Evolutionary conservation across 2,888 invertebrate species (phyloP).

Genomic region (Mythimna lalbum): DNA sequence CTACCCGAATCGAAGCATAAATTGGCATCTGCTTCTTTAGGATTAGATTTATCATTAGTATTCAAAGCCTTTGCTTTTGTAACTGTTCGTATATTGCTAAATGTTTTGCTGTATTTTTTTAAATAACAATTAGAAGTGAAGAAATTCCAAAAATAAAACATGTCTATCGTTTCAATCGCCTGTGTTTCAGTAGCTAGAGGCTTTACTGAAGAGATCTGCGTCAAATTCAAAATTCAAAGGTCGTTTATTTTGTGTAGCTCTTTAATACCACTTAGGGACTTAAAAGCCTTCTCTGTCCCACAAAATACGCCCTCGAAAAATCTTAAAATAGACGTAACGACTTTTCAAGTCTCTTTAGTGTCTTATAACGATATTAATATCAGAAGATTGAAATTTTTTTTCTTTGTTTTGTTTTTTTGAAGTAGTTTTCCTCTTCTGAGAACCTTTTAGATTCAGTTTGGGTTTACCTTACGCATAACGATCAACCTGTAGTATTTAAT

Average conservation of each 20-base stretch:
- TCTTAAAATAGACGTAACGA: constrained; percentile 55
- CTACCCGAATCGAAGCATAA: constrained; percentile 30
- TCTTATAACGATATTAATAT: constrained; percentile 51
- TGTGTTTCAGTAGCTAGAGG: constrained; percentile 6
- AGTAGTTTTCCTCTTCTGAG: constrained; percentile 3
- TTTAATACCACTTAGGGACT: constrained; percentile 49
- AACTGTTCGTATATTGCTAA: background rate
- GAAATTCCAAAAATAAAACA: constrained; percentile 6
- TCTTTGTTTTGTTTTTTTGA: constrained; percentile 8
- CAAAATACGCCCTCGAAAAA: constrained; percentile 47
- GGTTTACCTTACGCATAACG: constrained; percentile 3
- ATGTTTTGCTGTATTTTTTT: background rate
- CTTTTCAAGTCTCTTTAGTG: constrained; percentile 34
- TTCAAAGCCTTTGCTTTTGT: background rate
- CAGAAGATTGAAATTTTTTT: constrained; percentile 36
- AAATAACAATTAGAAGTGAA: background rate
- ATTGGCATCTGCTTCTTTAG: constrained; percentile 32
- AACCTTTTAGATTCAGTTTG: background rate
- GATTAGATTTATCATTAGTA: constrained; percentile 18
- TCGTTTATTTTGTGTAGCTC: constrained; percentile 48
- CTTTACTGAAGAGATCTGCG: constrained; percentile 24
- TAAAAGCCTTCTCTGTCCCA: constrained; percentile 44
- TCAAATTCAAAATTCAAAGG: constrained; percentile 45
- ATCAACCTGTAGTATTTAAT: constrained; percentile 3
- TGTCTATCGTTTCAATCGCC: background rate